Percentiles rank a stretch among this genome's conserved stretches.
Conservation (phyloP, 2,888 invertebrate genomes). For the Sphinx pinastri region DNA sequence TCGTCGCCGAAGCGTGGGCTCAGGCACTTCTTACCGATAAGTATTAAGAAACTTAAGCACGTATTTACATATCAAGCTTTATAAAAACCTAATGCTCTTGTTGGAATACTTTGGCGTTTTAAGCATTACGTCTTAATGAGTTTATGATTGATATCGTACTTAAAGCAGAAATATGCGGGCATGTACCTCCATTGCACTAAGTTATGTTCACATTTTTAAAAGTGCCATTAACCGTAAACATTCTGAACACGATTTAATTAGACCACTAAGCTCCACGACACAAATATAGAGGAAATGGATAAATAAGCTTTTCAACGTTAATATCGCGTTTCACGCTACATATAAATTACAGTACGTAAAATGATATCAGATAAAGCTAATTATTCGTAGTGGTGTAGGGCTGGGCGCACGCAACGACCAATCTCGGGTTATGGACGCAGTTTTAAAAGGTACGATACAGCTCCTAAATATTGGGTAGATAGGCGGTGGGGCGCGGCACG, state of each 20-base stretch:
- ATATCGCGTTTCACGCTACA: slow-evolving; percentile 65
- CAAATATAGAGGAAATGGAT: slow-evolving; percentile 34
- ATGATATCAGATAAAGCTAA: slow-evolving; percentile 73
- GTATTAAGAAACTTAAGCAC: slow-evolving; percentile 19
- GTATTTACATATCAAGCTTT: slow-evolving; percentile 23
- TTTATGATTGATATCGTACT: slow-evolving; percentile 10
- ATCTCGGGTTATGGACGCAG: slow-evolving; percentile 70
- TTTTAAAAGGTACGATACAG: slow-evolving; percentile 71
- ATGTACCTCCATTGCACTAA: slow-evolving; percentile 29
- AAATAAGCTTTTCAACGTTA: slow-evolving; percentile 46
- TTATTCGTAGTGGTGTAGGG: slow-evolving; percentile 72
- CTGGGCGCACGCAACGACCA: slow-evolving; percentile 73
- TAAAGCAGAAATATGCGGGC: slow-evolving; percentile 20
- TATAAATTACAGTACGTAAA: slow-evolving; percentile 71
- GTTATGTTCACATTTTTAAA: slow-evolving; percentile 17
- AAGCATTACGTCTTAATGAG: slow-evolving; percentile 28
- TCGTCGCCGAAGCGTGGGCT: slow-evolving; percentile 11
- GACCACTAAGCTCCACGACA: slow-evolving; percentile 28
- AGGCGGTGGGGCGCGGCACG: slow-evolving; percentile 75
- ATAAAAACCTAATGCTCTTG: neutral
- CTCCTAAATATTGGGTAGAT: slow-evolving; percentile 70
- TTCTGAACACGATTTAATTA: slow-evolving; percentile 27
- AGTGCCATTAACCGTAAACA: slow-evolving; percentile 25
- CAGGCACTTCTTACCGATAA: neutral
- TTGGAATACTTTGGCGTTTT: slow-evolving; percentile 32